Evolutionary conservation across 2,888 invertebrate genomes (phyloP).

Genomic region (Eristalis intricaria): DNA sequence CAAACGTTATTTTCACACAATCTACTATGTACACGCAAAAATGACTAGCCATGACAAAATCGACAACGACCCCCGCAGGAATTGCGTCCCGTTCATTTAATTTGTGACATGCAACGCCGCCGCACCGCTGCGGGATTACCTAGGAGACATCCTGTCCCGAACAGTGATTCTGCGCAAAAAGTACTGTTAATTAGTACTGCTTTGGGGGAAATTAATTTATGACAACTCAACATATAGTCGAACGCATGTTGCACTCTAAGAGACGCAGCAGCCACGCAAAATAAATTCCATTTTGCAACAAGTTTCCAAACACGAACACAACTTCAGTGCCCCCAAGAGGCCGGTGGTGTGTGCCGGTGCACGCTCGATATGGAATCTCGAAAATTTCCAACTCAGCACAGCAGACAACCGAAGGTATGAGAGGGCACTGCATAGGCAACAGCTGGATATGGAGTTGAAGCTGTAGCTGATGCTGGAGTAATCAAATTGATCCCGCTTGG

Average conservation of each 20-base stretch:
- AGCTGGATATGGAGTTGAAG: slow-evolving; percentile 4
- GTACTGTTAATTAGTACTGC: slow-evolving; percentile 68
- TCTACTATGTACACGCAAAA: slow-evolving; percentile 55
- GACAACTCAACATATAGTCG: slow-evolving; percentile 67
- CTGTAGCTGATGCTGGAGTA: slow-evolving; percentile 39
- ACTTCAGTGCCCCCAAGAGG: slow-evolving; percentile 46
- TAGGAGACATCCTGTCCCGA: slow-evolving; percentile 47
- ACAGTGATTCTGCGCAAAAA: slow-evolving; percentile 45
- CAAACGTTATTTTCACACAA: slow-evolving; percentile 33
- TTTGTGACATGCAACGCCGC: slow-evolving; percentile 13
- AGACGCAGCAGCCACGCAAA: slow-evolving; percentile 53
- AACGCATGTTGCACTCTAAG: slow-evolving; percentile 57
- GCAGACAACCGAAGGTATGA: slow-evolving; percentile 13
- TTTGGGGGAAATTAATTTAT: slow-evolving; percentile 64
- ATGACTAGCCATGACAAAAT: slow-evolving; percentile 61
- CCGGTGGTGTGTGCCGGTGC: not conserved
- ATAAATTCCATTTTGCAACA: slow-evolving; percentile 66
- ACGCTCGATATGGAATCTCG: slow-evolving; percentile 31
- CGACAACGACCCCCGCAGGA: slow-evolving; percentile 49
- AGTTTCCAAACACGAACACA: slow-evolving; percentile 62
- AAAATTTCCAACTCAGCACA: slow-evolving; percentile 18
- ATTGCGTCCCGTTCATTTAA: slow-evolving; percentile 35
- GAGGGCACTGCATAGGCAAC: not conserved
- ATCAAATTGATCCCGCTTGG: slow-evolving; percentile 60
- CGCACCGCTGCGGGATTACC: slow-evolving; percentile 52